Conservation (phyloP, 2,888 invertebrate species). For the Geophilus truncorum region DNA sequence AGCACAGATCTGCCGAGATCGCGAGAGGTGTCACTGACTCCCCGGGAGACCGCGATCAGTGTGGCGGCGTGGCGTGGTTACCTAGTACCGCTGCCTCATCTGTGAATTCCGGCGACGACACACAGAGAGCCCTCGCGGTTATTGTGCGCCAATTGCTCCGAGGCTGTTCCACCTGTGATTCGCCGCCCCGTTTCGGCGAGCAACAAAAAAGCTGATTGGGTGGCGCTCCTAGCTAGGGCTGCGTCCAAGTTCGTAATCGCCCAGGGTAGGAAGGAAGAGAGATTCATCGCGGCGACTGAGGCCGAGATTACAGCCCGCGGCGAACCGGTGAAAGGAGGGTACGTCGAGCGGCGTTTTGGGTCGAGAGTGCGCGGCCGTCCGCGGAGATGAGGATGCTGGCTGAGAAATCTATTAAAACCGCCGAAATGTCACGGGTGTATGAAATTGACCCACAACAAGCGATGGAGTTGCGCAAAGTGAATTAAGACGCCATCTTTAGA, state of each 20-base stretch:
- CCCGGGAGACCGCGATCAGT: neutral
- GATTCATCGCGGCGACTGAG: neutral
- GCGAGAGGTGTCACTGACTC: conserved; percentile 7
- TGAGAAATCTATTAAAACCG: conserved; percentile 28
- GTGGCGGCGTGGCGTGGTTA: neutral
- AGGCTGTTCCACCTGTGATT: conserved; percentile 32
- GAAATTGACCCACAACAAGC: neutral
- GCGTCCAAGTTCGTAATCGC: conserved; percentile 23
- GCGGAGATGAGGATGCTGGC: neutral
- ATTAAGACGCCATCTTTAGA: conserved; percentile 15
- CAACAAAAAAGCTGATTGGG: conserved; percentile 35
- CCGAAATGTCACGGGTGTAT: neutral
- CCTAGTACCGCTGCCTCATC: conserved; percentile 7
- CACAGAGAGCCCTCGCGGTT: conserved; percentile 25
- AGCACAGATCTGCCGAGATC: neutral
- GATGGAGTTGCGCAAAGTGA: neutral
- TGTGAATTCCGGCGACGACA: neutral
- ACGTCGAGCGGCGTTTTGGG: too few species aligned
- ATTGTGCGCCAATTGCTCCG: conserved; percentile 33
- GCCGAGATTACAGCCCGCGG: neutral
- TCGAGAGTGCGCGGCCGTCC: neutral
- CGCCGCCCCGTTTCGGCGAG: conserved; percentile 6
- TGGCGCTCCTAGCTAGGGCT: conserved; percentile 31
- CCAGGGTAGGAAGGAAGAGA: conserved; percentile 6
- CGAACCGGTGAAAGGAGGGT: neutral